Evolutionary conservation across 2,888 invertebrate genomes (phyloP).

Genomic region (Hypsopygia costalis): DNA sequence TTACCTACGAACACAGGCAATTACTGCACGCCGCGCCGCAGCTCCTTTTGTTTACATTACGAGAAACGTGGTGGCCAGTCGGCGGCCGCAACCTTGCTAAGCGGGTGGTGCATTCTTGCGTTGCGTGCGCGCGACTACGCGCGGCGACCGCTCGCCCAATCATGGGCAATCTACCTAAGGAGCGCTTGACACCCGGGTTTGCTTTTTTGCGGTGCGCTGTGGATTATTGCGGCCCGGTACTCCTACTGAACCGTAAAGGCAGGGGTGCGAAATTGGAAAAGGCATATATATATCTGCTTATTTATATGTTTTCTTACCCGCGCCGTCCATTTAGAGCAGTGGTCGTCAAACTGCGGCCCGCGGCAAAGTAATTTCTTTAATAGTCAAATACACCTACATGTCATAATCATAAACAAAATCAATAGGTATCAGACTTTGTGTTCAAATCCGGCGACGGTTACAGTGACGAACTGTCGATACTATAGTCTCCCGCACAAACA

Average conservation of each 20-base stretch:
- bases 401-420: no score
- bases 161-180: constrained; percentile 17
- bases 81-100: background rate
- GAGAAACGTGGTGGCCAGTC: background rate
- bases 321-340: constrained; percentile 18
- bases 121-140: background rate
- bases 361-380: no score
- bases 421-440: no score
- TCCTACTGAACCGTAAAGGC: constrained; percentile 20
- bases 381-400: no score
- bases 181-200: constrained; percentile 17
- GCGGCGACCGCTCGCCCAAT: background rate
- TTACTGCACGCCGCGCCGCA: no score
- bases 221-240: constrained; percentile 24
- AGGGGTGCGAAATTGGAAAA: constrained; percentile 20
- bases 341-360: no score
- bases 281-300: constrained; percentile 22
- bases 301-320: constrained; percentile 23
- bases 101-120: background rate
- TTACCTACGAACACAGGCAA: no score
- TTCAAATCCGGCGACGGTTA: no score
- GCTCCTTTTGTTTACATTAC: background rate
- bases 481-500: no score
- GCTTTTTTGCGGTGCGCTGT: constrained; percentile 23
- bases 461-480: no score